Evolutionary conservation across 2,113 vertebrate genomes (phyloP), one percentile per base, ranked within the genome.

Genomic region (Sminthopsis crassicaudata): DNA sequence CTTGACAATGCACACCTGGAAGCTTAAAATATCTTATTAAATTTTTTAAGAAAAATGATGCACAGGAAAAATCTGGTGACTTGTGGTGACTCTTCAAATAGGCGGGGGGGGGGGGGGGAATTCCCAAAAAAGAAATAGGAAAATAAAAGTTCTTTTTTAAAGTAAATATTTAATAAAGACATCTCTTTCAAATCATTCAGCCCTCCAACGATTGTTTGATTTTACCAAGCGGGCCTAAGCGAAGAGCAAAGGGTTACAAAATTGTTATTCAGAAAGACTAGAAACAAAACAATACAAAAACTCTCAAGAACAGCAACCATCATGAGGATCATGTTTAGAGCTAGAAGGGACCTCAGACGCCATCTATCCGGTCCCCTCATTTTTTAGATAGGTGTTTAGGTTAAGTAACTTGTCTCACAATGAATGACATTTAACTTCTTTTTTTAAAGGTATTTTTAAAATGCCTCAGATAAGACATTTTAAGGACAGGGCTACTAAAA

Each of bases 121-220:
- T n/a, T 89, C 94, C 51, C 53, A 52, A 23, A 46, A 96, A 95
- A 90, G 88, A 88, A 92, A 89, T 8, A 96, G 67, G 48, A 97
- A 97, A 96, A 97, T 90, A 25, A 36, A 89, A 26, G 89, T 24
- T 94, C 92, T 26, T 90, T 97, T 96, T 93, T 89, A 96, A 95
- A 55, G 94, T 93, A 96, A 97, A 92, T 92, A 95, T 76, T 95
- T 95, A 96, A 42, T 53, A 92, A 50, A 93, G 50, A 90, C 67
- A 96, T 57, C 95, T 96, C 54, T 50, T 93, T 95, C 94, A 95
- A 54, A 94, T 97, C 48, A 95, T 92, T 92, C 95, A 52, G 55
- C 53, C 91, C 46, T 91, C 48, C 90, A 60, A 84, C 96, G 96
- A 94, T 93, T 89, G 91, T 89, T 24, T 96, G 60, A 88, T 55